Conservation (phyloP, 2,888 invertebrate species). For the Cantharis lateralis region DNA sequence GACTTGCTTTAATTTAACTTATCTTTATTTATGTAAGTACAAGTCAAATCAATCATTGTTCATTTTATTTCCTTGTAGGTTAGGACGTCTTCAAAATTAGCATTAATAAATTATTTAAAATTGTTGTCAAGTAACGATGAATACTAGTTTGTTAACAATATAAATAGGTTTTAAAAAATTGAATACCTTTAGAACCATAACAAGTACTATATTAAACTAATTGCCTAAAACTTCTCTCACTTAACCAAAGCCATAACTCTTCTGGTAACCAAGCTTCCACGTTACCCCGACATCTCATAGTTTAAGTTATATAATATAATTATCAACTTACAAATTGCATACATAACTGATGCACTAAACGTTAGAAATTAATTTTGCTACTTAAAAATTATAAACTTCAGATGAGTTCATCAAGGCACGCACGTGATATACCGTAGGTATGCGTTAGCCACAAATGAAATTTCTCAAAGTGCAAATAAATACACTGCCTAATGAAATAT, state of each 20-base stretch:
- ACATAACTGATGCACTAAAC: background rate
- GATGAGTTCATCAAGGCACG: background rate
- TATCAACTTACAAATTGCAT: background rate
- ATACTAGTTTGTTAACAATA: background rate
- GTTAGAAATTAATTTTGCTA: background rate
- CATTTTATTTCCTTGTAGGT: background rate
- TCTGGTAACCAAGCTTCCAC: background rate
- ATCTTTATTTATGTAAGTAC: background rate
- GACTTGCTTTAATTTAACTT: background rate
- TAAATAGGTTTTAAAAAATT: background rate
- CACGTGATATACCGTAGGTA: background rate
- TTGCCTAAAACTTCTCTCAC: background rate
- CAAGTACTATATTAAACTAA: background rate
- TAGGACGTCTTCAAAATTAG: background rate
- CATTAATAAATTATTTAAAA: background rate
- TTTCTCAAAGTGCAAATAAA: background rate
- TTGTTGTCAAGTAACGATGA: background rate
- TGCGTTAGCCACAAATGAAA: background rate
- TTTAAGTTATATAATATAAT: background rate
- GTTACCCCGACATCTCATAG: background rate
- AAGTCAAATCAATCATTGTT: background rate
- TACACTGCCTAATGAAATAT: background rate
- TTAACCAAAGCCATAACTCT: background rate
- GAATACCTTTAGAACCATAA: background rate
- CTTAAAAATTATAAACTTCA: background rate